Evolutionary conservation across 2,797 vertebrate genomes (phyloP), one percentile per base, ranked within the genome.

Genomic region (Falco peregrinus): DNA sequence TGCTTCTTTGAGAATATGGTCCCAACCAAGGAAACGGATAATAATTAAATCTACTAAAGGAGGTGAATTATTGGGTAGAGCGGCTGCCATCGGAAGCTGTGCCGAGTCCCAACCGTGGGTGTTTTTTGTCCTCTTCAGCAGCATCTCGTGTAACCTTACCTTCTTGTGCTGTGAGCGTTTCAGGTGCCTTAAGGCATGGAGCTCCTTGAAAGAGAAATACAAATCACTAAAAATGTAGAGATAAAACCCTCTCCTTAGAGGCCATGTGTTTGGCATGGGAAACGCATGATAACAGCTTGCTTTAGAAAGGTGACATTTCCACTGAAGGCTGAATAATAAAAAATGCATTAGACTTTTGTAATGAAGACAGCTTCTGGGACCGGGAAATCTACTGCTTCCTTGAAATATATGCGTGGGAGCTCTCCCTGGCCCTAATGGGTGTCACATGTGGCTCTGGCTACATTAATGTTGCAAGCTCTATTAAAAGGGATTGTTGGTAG

Each of bases 251-350:
- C 97, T 99, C 99, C 99, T 99, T 98, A 98, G 99, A 99, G 99
- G 98, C 98, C 98, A 96, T 98, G 97, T 98, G 98, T 98, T 99
- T 99, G 99, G 99, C 99, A 99, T 98, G 87, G 98, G 98, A 98
- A 98, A 97, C 96, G 96, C 98, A 98, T 98, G 98, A 98, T 98
- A 99, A 99, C 99, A 99, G 99, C 98, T 99, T 99, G 99, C 98
- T 98, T 98, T 98, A 99, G 98, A 99, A 99, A 99, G 99, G 99
- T 99, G 99, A 99, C 99, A 99, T 99, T 99, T 99, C 98, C 98
- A 97, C 98, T 98, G 98, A 99, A 98, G 98, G 98, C 98, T 98
- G 98, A 98, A 98, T 98, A 98, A 95, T 97, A 98, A 97, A 97
- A 97, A 98, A 98, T 98, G 98, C 96, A 97, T 98, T 97, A 97